Conservation (phyloP, 2,888 invertebrate species). For the Melanostoma mellinum region DNA sequence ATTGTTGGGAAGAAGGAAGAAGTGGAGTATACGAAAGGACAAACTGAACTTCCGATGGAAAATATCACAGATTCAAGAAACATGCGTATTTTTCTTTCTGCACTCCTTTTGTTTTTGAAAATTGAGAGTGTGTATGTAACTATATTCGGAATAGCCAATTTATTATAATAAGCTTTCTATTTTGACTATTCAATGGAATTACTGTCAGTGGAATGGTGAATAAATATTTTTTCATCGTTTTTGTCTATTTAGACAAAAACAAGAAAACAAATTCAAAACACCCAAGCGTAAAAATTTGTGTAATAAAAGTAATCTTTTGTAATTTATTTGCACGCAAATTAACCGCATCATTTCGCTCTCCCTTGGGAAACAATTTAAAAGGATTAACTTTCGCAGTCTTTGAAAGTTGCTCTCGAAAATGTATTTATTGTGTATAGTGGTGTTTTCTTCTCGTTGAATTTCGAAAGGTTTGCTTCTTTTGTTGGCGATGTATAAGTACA, state of each 20-base stretch:
- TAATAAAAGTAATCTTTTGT: slow-evolving; percentile 62
- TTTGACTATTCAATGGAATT: too few relatives aligned
- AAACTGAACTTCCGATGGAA: too few relatives aligned
- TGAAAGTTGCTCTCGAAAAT: slow-evolving; percentile 57
- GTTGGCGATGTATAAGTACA: background rate
- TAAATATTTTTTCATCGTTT: background rate
- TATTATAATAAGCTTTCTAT: too few relatives aligned
- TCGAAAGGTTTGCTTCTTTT: background rate
- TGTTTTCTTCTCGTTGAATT: slow-evolving; percentile 23
- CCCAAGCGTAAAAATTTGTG: slow-evolving; percentile 35
- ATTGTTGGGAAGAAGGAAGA: too few relatives aligned
- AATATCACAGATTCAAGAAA: too few relatives aligned
- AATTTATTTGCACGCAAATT: slow-evolving; percentile 70
- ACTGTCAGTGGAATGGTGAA: background rate
- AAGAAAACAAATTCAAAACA: slow-evolving; percentile 10
- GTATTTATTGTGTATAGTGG: slow-evolving; percentile 8
- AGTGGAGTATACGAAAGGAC: too few relatives aligned
- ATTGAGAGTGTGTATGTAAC: too few relatives aligned
- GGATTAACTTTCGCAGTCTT: slow-evolving; percentile 55
- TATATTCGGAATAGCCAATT: too few relatives aligned
- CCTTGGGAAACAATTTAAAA: slow-evolving; percentile 54
- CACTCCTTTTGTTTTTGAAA: too few relatives aligned
- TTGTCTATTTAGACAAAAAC: background rate
- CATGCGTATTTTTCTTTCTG: too few relatives aligned
- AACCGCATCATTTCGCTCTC: slow-evolving; percentile 52